Evolutionary conservation across 1,140 invertebrate genomes (phyloP), one percentile per base, ranked within the genome.

Genomic region (Vanessa tameamea): DNA sequence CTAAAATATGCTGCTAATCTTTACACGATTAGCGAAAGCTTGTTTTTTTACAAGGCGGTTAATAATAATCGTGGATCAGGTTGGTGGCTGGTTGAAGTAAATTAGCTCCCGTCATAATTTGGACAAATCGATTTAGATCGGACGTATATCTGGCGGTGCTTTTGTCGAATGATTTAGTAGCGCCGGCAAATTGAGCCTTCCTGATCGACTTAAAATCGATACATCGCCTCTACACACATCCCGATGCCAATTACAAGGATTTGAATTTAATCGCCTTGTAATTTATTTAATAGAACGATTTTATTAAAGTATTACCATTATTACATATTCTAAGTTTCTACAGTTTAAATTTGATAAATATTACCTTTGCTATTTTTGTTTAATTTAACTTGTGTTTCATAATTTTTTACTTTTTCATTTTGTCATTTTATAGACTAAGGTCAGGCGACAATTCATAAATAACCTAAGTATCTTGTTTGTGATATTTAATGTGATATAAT

Each of bases 141-240:
- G 67, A 63, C 87, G 88, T 83, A 86, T 84, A 89, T 79, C 86
- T 82, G 69, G 68, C 88, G 88, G 88, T 82, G 82, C 87, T 88
- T 92, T 92, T 89, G 86, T 84, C 71, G 76, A 81, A 87, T 92
- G 88, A 92, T 90, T 90, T 92, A 92, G 88, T 87, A 87, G 79
- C 78, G 79, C 81, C 83, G 77, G 86, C 84, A 90, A 90, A 88
- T 89, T 89, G 87, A 82, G 81, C 65, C 80, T 84, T 84, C 82
- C 83, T 72, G 64, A 83, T 78, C 69, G 69, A 66, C 69, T 72
- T 68, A 67, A 76, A 63, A 72, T 84, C 84, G 81, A 85, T 85
- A 82, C 78, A 77, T 68, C 78, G 80, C 78, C 75, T 75, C 72
- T 77, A 64, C 76, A 78, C 74, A 79, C 81, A 82, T 61, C 20